A percentile compares a stretch with the other conserved stretches of the same genome.
These are phyloP conservation scores for Anoplopoma fimbria DNA, from an alignment of 2,113 vertebrate genomes.

Conservation along the genomic window DNA sequence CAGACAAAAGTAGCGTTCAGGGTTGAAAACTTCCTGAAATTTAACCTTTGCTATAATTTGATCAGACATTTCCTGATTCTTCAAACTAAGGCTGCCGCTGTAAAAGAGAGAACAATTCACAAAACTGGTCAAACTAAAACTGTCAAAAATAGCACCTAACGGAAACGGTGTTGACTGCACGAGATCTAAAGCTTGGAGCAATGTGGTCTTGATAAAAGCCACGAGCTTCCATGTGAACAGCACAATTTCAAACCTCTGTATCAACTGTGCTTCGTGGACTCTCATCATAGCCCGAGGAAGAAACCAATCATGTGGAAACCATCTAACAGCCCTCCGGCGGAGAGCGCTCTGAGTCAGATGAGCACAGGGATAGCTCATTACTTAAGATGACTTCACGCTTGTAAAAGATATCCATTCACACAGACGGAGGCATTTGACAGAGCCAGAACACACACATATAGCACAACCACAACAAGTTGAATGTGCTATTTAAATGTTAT, in stretches of 20 bases:
- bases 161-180: not conserved
- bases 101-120: not conserved
- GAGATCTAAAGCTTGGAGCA: not conserved
- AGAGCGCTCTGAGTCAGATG: constrained; percentile 11
- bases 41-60: not conserved
- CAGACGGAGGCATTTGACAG: not conserved
- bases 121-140: not conserved
- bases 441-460: not conserved
- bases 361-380: not conserved
- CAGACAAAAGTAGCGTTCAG: not conserved
- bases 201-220: not conserved
- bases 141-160: constrained; percentile 3
- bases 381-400: constrained; percentile 3
- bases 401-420: not conserved
- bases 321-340: not conserved
- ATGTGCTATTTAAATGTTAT: not conserved
- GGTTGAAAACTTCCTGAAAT: not conserved
- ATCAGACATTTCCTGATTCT: not conserved
- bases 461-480: not conserved
- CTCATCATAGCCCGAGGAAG: not conserved
- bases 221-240: not conserved
- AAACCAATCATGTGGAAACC: constrained; percentile 34
- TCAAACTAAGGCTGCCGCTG: not conserved
- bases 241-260: not conserved
- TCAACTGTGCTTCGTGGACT: not conserved